Evolutionary conservation across 2,888 invertebrate species (phyloP).

Genomic region (Ennomos erosarius): DNA sequence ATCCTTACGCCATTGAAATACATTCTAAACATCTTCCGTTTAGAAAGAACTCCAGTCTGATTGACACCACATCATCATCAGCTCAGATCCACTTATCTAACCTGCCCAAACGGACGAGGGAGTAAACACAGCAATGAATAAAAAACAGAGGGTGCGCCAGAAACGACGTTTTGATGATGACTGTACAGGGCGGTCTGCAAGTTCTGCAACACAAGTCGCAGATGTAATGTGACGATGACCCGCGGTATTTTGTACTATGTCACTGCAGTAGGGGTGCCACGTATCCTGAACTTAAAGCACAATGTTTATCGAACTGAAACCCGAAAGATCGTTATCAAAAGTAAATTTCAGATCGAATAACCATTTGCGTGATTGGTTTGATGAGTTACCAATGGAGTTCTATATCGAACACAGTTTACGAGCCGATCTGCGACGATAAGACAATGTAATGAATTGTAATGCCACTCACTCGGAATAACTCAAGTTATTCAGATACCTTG

Average conservation of each 20-base stretch:
- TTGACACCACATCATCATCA: slow-evolving; percentile 5
- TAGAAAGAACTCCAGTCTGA: background rate
- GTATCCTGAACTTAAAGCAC: slow-evolving; percentile 8
- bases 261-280: slow-evolving; percentile 19
- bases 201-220: slow-evolving; percentile 20
- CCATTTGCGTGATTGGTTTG: slow-evolving; percentile 24
- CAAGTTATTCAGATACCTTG: slow-evolving; percentile 32
- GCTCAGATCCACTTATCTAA: slow-evolving; percentile 3
- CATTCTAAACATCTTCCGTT: no score
- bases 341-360: slow-evolving; percentile 17
- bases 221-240: slow-evolving; percentile 27
- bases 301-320: slow-evolving; percentile 12
- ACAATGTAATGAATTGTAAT: slow-evolving; percentile 9
- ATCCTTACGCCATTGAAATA: no score
- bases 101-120: slow-evolving; percentile 12
- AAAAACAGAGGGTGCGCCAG: slow-evolving; percentile 36
- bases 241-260: slow-evolving; percentile 26
- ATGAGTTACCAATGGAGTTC: slow-evolving; percentile 19
- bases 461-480: slow-evolving; percentile 27
- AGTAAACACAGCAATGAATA: slow-evolving; percentile 20
- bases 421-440: slow-evolving; percentile 15
- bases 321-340: slow-evolving; percentile 14
- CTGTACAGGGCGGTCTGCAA: slow-evolving; percentile 25
- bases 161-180: slow-evolving; percentile 43
- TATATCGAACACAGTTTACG: slow-evolving; percentile 23